Percentiles rank a stretch among this genome's conserved stretches.
phyloP scores from a whole-genome alignment of 1,140 invertebrate species.

The Wasmannia auropunctata region DNA sequence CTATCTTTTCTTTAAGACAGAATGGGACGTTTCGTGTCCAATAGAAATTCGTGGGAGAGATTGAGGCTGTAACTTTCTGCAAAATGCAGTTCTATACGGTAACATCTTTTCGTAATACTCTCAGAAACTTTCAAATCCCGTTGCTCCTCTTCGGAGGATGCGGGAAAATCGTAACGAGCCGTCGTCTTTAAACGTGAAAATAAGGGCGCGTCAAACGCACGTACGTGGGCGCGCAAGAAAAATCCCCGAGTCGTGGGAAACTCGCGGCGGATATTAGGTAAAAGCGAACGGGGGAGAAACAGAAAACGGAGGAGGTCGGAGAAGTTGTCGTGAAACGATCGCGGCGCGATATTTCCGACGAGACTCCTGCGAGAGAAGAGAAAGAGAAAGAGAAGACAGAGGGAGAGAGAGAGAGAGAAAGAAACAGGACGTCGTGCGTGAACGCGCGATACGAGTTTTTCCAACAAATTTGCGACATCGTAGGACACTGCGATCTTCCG shows the following conservation, averaged over 20 bases:
- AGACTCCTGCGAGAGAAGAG: background rate
- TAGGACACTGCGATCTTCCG: conserved; percentile 62
- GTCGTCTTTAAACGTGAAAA: conserved; percentile 36
- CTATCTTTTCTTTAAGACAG: background rate
- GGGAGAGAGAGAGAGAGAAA: background rate
- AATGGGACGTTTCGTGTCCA: background rate
- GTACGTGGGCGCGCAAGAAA: background rate
- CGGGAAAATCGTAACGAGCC: background rate
- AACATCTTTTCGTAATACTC: conserved; percentile 15
- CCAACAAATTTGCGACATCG: conserved; percentile 31
- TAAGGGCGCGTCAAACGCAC: conserved; percentile 21
- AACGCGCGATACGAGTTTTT: background rate
- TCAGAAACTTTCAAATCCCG: conserved; percentile 11
- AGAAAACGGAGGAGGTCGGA: background rate
- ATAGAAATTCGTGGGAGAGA: conserved; percentile 32
- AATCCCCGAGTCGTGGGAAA: conserved; percentile 14
- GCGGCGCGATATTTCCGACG: conserved; percentile 20
- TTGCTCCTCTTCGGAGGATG: background rate
- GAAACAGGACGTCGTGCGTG: background rate
- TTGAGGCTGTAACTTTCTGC: background rate
- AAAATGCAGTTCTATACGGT: background rate
- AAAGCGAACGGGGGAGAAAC: background rate
- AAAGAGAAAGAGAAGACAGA: background rate
- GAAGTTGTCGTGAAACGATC: background rate
- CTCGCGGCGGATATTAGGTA: conserved; percentile 19